Evolutionary conservation across 1,140 invertebrate genomes (phyloP), one percentile per base, ranked within the genome.

Genomic region (Cyphomyrmex costatus): DNA sequence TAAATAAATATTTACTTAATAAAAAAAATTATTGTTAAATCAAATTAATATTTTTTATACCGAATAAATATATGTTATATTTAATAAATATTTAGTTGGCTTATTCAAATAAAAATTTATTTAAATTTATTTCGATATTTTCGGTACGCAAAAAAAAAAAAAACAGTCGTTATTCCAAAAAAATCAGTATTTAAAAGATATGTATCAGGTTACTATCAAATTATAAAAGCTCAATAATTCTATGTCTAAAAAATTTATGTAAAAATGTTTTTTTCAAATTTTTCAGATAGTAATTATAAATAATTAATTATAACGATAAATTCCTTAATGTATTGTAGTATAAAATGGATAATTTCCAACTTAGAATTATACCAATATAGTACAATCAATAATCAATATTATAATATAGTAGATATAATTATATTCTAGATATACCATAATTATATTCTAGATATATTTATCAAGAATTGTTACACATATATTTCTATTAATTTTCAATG

Each of bases 201-300:
- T 21, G 5, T 53, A 65, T 74, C 16, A 63, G 24, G 19, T 36
- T n/a, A 19, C 14, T 42, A 36, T 33, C 16, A 1, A 27, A 8
- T 33, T 36, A 71, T n/a, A 56, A 36, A 56, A 73, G 4, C 33
- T 56, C 7, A 56, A 33, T 5, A 33, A 12, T 42, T 3, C 6
- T 73, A 1, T 73, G 19, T 33, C 10, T n/a, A 71, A 53, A 71
- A n/a, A 73, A 33, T 73, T 71, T 71, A 8, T 27, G 6, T 51
- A 30, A 71, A 30, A 71, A 53, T 53, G 2, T 30, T 33, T 73
- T 36, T 12, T 71, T 53, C n/a, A 30, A 0, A 71, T 53, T 71
- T 46, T 71, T 2, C 8, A 10, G 53, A 14, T n/a, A 71, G 27
- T 19, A 33, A 53, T 30, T 14, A 53, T 21, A 7, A 3, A 53